Base-by-base conservation (phyloP, 1,140 invertebrate species). In the Parasteatoda tepidariorum region DNA sequence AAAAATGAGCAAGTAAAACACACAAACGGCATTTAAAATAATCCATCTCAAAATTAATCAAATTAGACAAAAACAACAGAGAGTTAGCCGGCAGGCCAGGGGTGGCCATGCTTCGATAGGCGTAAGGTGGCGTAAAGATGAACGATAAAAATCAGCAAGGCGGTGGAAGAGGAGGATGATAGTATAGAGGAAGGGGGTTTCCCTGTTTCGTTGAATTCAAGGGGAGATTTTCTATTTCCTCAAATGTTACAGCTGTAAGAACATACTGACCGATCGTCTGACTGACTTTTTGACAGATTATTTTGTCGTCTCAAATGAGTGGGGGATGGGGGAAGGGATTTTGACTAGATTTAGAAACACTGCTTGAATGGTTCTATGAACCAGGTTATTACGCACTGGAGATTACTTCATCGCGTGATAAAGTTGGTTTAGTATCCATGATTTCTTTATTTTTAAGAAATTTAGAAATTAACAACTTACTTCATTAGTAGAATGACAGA, bases 251-350 rank as follows among this genome's bases (percentile, higher is more conserved):
- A 59, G 28, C 22, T 18, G 13, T 13, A 79, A 68, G 48, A 79
- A 68, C 76, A 79, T 48, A 79, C 62, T 79, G 76, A 79, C 76
- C 76, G 64, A 68, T 67, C 62, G 76, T 79, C 62, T 79, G 76
- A 79, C 62, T 76, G 73, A 76, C 73, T 76, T 76, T 76, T 76
- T 76, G 76, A 67, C 62, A 79, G 76, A 79, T 79, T 26, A 48
- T 54, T 48, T 79, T 64, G 76, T 48, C 48, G 54, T 68, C 68
- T 38, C 34, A 34, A 59, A 18, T n/a, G 26, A 6, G 18, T 13
- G 24, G 33, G 33, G 24, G 34, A 33, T 22, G 18, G 24, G n/a
- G 55, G 18, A 11, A 22, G 30, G 18, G n/a, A 48, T 38, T 74
- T 34, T 30, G 59, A 76, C 73, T 64, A 38, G 73, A 76, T 76